A percentile compares a stretch with the other conserved stretches of the same genome.
phyloP scores from a whole-genome alignment of 2,888 invertebrate genomes.

The Gisinianus flammeolus region DNA sequence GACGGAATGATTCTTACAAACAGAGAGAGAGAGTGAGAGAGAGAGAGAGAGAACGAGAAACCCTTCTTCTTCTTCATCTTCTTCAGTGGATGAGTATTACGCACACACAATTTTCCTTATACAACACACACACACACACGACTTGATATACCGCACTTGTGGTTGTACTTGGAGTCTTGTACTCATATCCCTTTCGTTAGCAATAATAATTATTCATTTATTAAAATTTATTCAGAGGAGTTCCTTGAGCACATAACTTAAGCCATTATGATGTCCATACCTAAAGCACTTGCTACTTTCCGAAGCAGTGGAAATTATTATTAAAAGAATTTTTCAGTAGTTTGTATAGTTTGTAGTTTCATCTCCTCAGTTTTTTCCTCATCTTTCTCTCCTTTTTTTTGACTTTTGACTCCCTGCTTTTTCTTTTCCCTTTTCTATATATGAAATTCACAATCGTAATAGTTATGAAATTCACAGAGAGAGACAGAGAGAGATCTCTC shows the following conservation, averaged over 20 bases:
- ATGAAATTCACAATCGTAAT: too few relatives aligned
- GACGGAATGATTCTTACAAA: not conserved
- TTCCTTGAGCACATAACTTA: constrained; percentile 11
- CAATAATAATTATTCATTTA: constrained; percentile 14
- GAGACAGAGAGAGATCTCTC: too few relatives aligned
- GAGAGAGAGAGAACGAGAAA: not conserved
- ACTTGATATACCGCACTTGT: not conserved
- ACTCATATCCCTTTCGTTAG: constrained; percentile 1
- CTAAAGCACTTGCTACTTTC: not conserved
- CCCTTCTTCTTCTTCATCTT: not conserved
- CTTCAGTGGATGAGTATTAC: too few relatives aligned
- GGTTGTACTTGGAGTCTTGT: too few relatives aligned
- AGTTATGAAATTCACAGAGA: too few relatives aligned
- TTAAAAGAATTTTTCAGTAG: too few relatives aligned
- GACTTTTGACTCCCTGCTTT: too few relatives aligned
- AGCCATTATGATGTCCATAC: not conserved
- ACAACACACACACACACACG: not conserved
- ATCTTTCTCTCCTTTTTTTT: too few relatives aligned
- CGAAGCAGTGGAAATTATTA: not conserved
- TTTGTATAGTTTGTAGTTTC: too few relatives aligned
- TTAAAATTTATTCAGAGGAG: constrained; percentile 13
- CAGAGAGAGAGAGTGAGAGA: not conserved
- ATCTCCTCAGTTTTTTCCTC: too few relatives aligned
- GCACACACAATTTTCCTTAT: too few relatives aligned
- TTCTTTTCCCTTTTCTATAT: too few relatives aligned